Conservation (phyloP, 2,113 vertebrate genomes). For the Maylandia zebra region DNA sequence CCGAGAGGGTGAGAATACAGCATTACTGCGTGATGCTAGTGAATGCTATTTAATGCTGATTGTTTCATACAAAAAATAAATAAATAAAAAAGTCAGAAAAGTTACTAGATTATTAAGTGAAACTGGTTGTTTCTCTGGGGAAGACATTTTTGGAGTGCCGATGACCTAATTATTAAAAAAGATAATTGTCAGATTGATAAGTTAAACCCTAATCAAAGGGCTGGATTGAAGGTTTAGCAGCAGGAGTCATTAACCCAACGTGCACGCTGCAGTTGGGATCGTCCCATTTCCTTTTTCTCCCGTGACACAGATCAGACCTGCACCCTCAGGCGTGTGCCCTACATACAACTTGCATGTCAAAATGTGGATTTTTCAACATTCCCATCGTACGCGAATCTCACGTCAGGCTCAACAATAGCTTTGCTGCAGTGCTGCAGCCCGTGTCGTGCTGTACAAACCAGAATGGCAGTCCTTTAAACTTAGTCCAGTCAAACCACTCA, state of each 20-base stretch:
- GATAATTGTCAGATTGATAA: background rate
- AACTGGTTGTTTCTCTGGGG: background rate
- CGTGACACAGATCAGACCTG: background rate
- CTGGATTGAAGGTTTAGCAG: background rate
- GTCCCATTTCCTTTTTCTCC: conserved; percentile 15
- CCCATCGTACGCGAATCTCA: background rate
- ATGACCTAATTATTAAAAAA: background rate
- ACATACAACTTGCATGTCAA: conserved; percentile 30
- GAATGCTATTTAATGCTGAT: background rate
- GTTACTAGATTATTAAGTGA: background rate
- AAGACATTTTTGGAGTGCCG: background rate
- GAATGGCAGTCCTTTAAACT: background rate
- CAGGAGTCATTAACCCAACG: background rate
- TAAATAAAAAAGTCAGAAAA: background rate
- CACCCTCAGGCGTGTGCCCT: conserved; percentile 21
- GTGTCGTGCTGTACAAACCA: background rate
- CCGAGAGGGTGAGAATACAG: conserved; percentile 49
- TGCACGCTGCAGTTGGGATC: background rate
- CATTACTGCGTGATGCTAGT: background rate
- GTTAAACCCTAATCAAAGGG: background rate
- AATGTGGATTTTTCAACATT: background rate
- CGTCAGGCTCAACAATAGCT: background rate
- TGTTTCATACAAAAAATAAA: background rate
- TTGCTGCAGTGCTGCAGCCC: background rate
- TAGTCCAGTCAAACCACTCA: background rate